These are phyloP conservation scores for Montipora sp. DNA, from an alignment of 64 coral and sea anemone species.

Conservation along the genomic window DNA sequence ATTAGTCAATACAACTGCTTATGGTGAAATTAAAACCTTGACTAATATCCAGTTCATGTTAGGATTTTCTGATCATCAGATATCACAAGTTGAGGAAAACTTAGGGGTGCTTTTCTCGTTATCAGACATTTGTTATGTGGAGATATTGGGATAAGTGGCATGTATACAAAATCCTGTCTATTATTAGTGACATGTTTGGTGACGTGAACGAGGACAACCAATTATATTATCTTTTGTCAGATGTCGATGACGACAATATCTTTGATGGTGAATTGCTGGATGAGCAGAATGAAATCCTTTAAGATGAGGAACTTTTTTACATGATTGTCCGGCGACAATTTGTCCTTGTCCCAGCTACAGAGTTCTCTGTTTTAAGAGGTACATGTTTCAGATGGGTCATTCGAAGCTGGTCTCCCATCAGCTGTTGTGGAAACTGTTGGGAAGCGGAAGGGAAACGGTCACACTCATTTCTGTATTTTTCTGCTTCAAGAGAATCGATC, in stretches of 20 bases:
- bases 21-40: conserved; percentile 40
- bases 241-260: neutral
- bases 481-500: too few species aligned
- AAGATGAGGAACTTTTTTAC: conserved; percentile 55
- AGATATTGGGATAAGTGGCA: conserved; percentile 3
- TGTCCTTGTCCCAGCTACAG: conserved; percentile 41
- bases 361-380: neutral
- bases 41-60: conserved; percentile 41
- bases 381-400: neutral
- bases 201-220: neutral
- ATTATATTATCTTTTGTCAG: neutral
- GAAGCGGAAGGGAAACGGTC: too few species aligned
- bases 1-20: conserved; percentile 26
- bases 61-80: conserved; percentile 63
- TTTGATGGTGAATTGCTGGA: conserved; percentile 57
- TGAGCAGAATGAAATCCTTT: conserved; percentile 46
- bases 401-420: neutral
- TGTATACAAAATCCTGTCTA: neutral
- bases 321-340: conserved; percentile 47
- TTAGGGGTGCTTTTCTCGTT: neutral
- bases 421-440: neutral
- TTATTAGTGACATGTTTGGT: neutral
- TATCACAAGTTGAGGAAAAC: conserved; percentile 65
- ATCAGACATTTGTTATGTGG: neutral
- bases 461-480: too few species aligned